Base-by-base conservation (phyloP, 2,797 vertebrate genomes). In the Cuniculus paca region DNA sequence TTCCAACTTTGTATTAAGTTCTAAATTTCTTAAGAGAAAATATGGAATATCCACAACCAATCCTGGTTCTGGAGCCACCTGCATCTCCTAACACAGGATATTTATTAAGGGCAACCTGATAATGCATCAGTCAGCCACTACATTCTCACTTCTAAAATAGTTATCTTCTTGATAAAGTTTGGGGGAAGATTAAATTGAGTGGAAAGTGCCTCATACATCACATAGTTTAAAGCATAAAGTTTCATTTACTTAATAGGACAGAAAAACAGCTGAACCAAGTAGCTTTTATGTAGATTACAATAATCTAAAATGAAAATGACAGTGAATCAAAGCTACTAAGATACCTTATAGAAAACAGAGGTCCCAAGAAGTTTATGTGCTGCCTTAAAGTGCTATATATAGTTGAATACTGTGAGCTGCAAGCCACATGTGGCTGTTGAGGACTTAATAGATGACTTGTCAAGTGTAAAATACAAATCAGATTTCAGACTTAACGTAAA, bases 251-350 rank as follows among this genome's bases (percentile, higher is more conserved):
- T 26, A 95, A 91, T 9, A 39, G 72, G 70, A 77, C 74, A 77
- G 65, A 86, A 93, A 28, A 2, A 1, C 4, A 82, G 34, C 24
- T 89, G 89, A 92, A 70, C 22, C 42, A 92, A 24, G 72, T 61
- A 88, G 31, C 54, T 94, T 94, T 86, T 90, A 90, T 86, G 60
- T 89, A 20, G 16, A 65, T 81, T 77, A 36, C 61, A 74, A 61
- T 4, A 31, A 89, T 22, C 26, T 95, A 95, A 92, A 94, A 70
- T 70, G 5, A 88, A 92, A 92, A 80, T 85, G 48, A 93, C 58
- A 65, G 42, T 50, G 78, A 93, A 70, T 72, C 78, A 85, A 84
- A 95, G 10, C 28, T 68, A 2, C 79, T 86, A 63, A 79, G 56
- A 63, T 72, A 61, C 6, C 52, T 78, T 60, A 50, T 2, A 45